Base-by-base conservation (phyloP, 2,888 invertebrate species). In the Pyralis farinalis region DNA sequence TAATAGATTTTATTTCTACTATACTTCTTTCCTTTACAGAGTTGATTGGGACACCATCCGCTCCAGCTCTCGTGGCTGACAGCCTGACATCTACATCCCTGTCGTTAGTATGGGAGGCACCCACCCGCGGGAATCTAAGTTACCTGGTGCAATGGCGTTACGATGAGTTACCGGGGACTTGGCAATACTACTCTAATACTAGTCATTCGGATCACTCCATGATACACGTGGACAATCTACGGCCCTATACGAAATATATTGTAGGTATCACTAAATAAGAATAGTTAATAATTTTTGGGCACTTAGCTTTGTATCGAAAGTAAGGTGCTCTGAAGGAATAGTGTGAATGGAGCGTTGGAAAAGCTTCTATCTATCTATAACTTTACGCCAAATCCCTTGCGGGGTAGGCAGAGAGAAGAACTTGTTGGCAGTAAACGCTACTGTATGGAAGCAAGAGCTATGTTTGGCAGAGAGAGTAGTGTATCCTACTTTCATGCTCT, bases 211-310 rank as follows among this genome's bases (percentile, higher is more conserved):
- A 92, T 55, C 71, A 91, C 54, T 91, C 91, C 12, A 92, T 92
- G 29, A 94, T 94, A 55, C 91, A 92, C 16, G 93, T 97, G 6
- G 93, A 94, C 51, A 93, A 94, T 53, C 87, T 98, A 35, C 93
- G 94, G 53, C 97, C 98, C 0, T 97, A 96, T 70, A 95, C 97
- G 0, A 96, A 95, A 70, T 98, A 98, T 71, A 92, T 94, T 90
- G 97, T 97, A 85, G 86, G 90, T 69, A n/a, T n/a, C n/a, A n/a
- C n/a, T n/a, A n/a, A n/a, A n/a, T n/a, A n/a, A n/a, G n/a, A n/a
- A n/a, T n/a, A n/a, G n/a, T n/a, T n/a, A n/a, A n/a, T n/a, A n/a
- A n/a, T n/a, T n/a, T n/a, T n/a, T n/a, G n/a, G n/a, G n/a, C n/a
- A n/a, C n/a, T n/a, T n/a, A n/a, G n/a, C n/a, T n/a, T n/a, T n/a